Evolutionary conservation across 64 coral and sea anemone genomes (phyloP), one percentile per base, ranked within the genome.

Genomic region (Montipora cactus): DNA sequence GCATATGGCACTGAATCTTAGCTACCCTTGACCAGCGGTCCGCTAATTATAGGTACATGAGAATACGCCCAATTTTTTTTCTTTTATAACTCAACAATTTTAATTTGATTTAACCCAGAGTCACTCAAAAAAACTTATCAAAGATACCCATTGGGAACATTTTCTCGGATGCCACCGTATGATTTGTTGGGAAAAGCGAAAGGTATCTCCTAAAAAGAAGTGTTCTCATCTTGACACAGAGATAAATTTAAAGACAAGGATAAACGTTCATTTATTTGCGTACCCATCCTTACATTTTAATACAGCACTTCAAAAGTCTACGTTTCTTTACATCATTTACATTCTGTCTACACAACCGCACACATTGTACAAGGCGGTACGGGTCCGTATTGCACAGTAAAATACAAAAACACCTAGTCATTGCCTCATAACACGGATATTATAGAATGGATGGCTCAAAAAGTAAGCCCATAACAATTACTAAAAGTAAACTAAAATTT

Each of bases 401-500:
- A 84, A 90, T 95, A 95, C 88, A 90, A 95, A 90, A 79, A 71
- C 25, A 71, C 49, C 59, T 46, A 83, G 58, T 47, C 22, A 51
- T 74, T 83, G 23, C 45, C 44, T 90, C 81, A 81, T 77, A 46
- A 69, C 87, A 95, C 89, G 57, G 76, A 83, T 61, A 90, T 77
- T 44, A 78, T 15, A 52, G 49, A 91, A 55, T 76, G 47, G 22
- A 77, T 18, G 18, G 46, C 91, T 79, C 91, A 50, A 59, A 68
- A 90, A 90, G 19, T 22, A 88, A 95, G 80, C 73, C 75, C 50
- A 51, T 57, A 51, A 76, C 76, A 93, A 79, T 95, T 64, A 37
- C 37, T 37, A 94, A 95, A 95, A 95, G 85, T 90, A 90, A 79
- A 84, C 74, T 95, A 95, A 90, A 95, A 95, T 88, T 88, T 95